These are phyloP conservation scores for Laticauda colubrina DNA, from an alignment of 2,113 vertebrate genomes.

Conservation along the genomic window DNA sequence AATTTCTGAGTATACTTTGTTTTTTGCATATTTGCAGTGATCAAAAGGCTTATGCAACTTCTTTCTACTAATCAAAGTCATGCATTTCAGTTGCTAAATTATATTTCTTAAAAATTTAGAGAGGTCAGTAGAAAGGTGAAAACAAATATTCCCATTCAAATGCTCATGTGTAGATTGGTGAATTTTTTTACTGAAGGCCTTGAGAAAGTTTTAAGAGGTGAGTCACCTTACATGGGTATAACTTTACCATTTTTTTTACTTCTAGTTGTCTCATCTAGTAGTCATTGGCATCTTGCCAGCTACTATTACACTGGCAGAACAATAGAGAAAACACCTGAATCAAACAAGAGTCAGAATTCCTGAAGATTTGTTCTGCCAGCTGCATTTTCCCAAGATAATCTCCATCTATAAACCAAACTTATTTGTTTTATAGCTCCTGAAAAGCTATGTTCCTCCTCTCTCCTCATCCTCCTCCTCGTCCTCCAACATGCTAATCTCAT, in stretches of 20 bases:
- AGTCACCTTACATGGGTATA: not conserved
- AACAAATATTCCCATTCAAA: not conserved
- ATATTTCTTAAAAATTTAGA: not conserved
- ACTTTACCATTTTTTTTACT: not conserved
- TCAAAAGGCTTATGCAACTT: not conserved
- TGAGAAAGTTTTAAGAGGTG: not conserved
- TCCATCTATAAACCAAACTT: not conserved
- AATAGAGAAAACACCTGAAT: not conserved
- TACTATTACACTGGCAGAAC: accelerated
- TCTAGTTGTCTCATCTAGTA: not conserved
- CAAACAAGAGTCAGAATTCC: accelerated
- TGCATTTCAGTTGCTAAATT: not conserved
- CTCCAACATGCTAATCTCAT: not conserved
- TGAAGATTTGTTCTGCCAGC: not conserved
- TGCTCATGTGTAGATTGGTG: not conserved
- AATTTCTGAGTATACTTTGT: not conserved
- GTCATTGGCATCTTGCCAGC: not conserved
- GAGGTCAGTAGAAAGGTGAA: not conserved
- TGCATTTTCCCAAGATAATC: not conserved
- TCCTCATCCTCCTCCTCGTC: no score
- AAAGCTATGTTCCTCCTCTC: not conserved
- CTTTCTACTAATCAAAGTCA: not conserved
- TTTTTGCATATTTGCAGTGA: not conserved
- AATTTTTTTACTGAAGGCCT: not conserved
- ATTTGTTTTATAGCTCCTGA: not conserved